Evolutionary conservation across 2,888 invertebrate genomes (phyloP).

Genomic region (Anorthoa munda): DNA sequence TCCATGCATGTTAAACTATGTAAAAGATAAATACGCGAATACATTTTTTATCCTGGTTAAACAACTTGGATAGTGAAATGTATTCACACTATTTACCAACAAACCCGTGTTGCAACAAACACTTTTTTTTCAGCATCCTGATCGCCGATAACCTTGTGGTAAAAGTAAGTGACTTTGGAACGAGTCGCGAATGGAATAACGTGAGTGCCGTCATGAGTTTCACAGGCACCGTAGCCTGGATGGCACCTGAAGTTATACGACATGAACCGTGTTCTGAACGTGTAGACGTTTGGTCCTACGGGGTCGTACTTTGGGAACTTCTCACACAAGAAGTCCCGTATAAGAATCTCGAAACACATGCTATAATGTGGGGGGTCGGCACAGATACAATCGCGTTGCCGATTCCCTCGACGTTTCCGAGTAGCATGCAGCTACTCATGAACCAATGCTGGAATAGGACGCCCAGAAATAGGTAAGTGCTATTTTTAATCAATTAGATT

Average conservation of each 20-base stretch:
- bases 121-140: slow-evolving; percentile 92
- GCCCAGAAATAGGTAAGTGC: slow-evolving; percentile 93
- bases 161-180: slow-evolving; percentile 99
- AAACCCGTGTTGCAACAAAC: not conserved
- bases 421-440: slow-evolving; percentile 96
- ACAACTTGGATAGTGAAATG: not conserved
- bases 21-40: not conserved
- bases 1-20: not conserved
- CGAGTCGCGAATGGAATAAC: slow-evolving; percentile 98
- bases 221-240: slow-evolving; percentile 99
- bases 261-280: slow-evolving; percentile 99
- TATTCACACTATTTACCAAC: not conserved
- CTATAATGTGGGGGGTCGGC: slow-evolving; percentile 99
- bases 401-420: slow-evolving; percentile 97
- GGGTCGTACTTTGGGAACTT: slow-evolving; percentile 99
- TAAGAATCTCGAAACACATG: slow-evolving; percentile 95
- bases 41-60: not conserved
- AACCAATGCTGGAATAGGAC: slow-evolving; percentile 98
- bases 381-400: slow-evolving; percentile 97
- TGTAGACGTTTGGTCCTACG: slow-evolving; percentile 99
- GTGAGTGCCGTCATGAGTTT: slow-evolving; percentile 99
- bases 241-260: slow-evolving; percentile 99
- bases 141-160: slow-evolving; percentile 95
- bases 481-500: not conserved
- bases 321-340: slow-evolving; percentile 94